Evolutionary conservation across 1,140 invertebrate species (phyloP).

Genomic region (Agraylea sexmaculata): DNA sequence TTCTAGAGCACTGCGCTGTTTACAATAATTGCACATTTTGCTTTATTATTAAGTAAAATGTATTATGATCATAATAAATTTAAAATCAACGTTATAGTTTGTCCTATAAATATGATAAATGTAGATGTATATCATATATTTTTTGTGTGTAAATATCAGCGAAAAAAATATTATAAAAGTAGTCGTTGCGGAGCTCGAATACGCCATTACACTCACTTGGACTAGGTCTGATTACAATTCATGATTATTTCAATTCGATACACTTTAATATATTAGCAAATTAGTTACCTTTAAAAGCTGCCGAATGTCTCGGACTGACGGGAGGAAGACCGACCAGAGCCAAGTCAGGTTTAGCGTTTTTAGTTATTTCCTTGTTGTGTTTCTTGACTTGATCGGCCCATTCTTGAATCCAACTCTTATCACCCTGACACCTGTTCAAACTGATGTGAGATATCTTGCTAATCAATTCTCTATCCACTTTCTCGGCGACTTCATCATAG

Average conservation of each 20-base stretch:
- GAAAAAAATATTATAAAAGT: too few species aligned
- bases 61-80: too few species aligned
- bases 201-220: too few species aligned
- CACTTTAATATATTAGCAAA: neutral
- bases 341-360: conserved; percentile 18
- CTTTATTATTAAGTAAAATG: too few species aligned
- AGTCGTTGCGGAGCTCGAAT: too few species aligned
- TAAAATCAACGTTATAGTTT: too few species aligned
- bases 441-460: conserved; percentile 35
- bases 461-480: conserved; percentile 27
- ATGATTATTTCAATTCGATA: neutral
- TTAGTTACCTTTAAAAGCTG: conserved; percentile 15
- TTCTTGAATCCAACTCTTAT: conserved; percentile 40
- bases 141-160: too few species aligned
- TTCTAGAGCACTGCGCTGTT: too few species aligned
- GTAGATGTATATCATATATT: too few species aligned
- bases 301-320: conserved; percentile 19
- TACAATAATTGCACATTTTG: too few species aligned
- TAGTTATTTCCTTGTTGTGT: conserved; percentile 30
- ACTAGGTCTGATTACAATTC: too few species aligned
- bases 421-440: conserved; percentile 37
- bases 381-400: conserved; percentile 41
- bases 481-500: conserved; percentile 21
- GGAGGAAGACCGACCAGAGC: conserved; percentile 18
- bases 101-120: too few species aligned